phyloP scores from a whole-genome alignment of 37 sponge, comb jelly and placozoan genomes.

The Agelas oroides region DNA sequence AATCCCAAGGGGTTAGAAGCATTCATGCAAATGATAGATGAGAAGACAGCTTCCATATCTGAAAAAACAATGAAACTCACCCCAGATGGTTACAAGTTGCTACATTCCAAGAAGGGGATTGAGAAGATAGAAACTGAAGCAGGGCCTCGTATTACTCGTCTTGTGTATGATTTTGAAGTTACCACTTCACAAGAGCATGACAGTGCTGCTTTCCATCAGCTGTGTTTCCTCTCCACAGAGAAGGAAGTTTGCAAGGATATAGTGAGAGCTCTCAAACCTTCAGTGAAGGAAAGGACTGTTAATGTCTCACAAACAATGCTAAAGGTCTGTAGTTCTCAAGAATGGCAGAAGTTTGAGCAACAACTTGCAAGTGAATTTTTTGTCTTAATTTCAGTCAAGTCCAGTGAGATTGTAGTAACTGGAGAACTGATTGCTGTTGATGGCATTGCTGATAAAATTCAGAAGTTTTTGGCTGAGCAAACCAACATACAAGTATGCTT shows the following conservation, averaged over 20 bases:
- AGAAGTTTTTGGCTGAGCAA: constrained; percentile 12
- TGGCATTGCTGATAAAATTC: constrained; percentile 5
- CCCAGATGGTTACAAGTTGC: neutral
- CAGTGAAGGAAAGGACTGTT: neutral
- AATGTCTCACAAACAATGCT: neutral
- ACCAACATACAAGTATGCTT: constrained; percentile 10
- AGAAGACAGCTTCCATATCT: neutral
- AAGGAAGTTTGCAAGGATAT: neutral
- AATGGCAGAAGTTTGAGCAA: constrained; percentile 12
- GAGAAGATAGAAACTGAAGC: neutral
- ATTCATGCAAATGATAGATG: neutral
- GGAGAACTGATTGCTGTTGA: neutral
- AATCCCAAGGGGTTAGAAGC: neutral
- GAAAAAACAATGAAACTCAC: neutral
- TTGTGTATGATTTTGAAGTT: constrained; percentile 24
- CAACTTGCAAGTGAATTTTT: constrained; percentile 10
- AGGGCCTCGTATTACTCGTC: neutral
- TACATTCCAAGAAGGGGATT: neutral
- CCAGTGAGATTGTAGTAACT: neutral
- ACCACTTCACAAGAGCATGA: neutral
- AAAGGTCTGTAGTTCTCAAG: neutral
- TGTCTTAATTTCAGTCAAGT: constrained; percentile 4
- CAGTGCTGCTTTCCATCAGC: neutral
- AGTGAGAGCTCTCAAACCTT: neutral
- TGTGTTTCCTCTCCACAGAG: neutral